phyloP scores from a whole-genome alignment of 2,888 invertebrate species.

The Gasteruption jaculator region DNA sequence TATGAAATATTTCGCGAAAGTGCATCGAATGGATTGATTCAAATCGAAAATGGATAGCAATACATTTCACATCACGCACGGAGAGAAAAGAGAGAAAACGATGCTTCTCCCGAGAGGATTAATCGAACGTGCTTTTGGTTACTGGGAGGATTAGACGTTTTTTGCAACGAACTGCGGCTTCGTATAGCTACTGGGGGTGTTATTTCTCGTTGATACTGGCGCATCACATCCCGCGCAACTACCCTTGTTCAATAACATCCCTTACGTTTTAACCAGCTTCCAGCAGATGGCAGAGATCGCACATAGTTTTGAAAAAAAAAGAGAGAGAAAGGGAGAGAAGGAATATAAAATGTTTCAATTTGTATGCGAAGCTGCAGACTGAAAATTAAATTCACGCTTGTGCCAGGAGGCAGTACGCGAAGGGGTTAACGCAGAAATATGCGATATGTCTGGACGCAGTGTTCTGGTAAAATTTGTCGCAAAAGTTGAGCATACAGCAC shows the following conservation, averaged over 20 bases:
- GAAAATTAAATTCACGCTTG: too few relatives aligned
- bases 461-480: too few relatives aligned
- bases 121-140: slow-evolving; percentile 12
- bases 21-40: too few relatives aligned
- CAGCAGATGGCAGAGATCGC: slow-evolving; percentile 46
- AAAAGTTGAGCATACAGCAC: too few relatives aligned
- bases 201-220: slow-evolving; percentile 42
- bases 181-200: slow-evolving; percentile 35
- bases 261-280: slow-evolving; percentile 44
- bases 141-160: slow-evolving; percentile 39
- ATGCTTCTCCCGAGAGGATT: too few relatives aligned
- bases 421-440: too few relatives aligned
- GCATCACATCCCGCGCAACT: slow-evolving; percentile 49
- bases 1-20: too few relatives aligned
- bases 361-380: background rate
- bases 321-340: slow-evolving; percentile 17
- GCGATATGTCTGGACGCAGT: too few relatives aligned
- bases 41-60: too few relatives aligned
- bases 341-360: background rate
- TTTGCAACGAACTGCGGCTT: slow-evolving; percentile 46
- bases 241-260: slow-evolving; percentile 51
- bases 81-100: too few relatives aligned
- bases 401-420: too few relatives aligned
- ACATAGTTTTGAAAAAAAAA: slow-evolving; percentile 3
- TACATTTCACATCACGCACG: too few relatives aligned